Conservation (phyloP, 2,888 invertebrate species). For the Ceramica pisi region DNA sequence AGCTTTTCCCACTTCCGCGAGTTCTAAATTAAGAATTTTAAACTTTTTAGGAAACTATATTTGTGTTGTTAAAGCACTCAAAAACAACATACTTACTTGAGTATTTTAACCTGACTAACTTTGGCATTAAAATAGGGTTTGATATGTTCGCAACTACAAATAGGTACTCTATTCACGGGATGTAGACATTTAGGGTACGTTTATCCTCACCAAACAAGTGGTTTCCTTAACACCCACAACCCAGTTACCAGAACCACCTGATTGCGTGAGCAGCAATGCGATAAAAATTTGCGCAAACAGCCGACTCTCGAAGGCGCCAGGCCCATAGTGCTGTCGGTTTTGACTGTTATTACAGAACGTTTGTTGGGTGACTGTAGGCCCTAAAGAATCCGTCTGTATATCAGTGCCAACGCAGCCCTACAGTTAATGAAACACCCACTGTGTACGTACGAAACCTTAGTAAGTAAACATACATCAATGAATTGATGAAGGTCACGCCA, state of each 20-base stretch:
- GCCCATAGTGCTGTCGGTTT: not conserved
- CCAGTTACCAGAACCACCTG: not conserved
- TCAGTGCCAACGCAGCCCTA: not conserved
- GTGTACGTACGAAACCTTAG: not conserved
- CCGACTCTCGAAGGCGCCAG: not conserved
- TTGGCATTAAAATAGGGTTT: too few species aligned
- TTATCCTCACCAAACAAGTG: not conserved
- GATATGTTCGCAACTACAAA: too few species aligned
- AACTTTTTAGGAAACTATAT: too few species aligned
- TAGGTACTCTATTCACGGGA: too few species aligned
- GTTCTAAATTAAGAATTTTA: too few species aligned
- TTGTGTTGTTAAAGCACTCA: too few species aligned
- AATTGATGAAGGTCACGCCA: constrained; percentile 37
- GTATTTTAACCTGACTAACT: too few species aligned
- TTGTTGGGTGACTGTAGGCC: not conserved
- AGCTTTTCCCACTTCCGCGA: too few species aligned
- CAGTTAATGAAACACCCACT: not conserved
- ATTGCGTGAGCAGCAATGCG: not conserved
- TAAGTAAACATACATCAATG: constrained; percentile 36
- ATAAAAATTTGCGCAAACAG: not conserved
- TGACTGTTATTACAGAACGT: not conserved
- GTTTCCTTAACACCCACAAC: not conserved
- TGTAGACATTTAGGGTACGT: too few species aligned
- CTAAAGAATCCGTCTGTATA: not conserved
- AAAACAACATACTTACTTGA: too few species aligned